Conservation (phyloP, 2,888 invertebrate genomes). For the Eupithecia inturbata region DNA sequence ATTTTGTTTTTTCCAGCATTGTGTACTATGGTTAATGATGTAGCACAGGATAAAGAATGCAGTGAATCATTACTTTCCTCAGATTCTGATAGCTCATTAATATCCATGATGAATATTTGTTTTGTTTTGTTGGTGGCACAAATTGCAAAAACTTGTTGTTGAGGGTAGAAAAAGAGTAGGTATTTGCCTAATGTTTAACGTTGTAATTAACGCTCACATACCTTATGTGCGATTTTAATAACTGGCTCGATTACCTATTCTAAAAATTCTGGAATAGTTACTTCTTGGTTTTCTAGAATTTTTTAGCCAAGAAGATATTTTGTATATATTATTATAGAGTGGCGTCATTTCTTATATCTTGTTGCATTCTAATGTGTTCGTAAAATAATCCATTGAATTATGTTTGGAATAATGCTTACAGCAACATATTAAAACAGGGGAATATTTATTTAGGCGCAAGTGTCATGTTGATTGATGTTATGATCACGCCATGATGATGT, state of each 20-base stretch:
- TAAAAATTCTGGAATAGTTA: neutral
- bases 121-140: neutral
- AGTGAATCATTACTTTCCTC: neutral
- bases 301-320: neutral
- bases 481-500: neutral
- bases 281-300: neutral
- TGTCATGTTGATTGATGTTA: neutral
- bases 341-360: neutral
- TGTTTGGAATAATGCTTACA: neutral
- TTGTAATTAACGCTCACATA: neutral
- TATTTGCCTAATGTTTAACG: neutral
- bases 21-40: neutral
- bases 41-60: constrained; percentile 1
- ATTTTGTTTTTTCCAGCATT: neutral
- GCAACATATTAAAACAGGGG: neutral
- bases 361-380: neutral
- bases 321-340: neutral
- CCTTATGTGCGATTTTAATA: neutral
- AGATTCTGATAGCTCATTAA: neutral
- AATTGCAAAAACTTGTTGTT: neutral
- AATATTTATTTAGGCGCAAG: neutral
- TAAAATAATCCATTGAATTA: neutral
- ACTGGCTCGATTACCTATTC: neutral
- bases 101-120: neutral
- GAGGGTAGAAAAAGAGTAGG: neutral